Evolutionary conservation across 2,888 invertebrate species (phyloP), one percentile per base, ranked within the genome.

Genomic region (Aradus depressus): DNA sequence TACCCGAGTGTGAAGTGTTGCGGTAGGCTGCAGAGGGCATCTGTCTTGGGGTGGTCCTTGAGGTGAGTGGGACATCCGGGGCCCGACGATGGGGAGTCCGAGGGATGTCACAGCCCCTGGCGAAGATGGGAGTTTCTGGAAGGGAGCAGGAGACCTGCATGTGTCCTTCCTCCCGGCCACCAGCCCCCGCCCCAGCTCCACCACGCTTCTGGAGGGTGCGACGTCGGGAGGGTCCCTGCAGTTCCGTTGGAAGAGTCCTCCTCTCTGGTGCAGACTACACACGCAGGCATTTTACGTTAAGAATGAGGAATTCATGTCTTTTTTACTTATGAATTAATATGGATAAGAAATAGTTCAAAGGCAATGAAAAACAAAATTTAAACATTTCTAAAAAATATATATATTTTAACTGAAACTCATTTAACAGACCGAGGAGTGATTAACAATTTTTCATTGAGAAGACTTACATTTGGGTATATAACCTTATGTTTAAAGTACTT

Each of bases 101-200:
- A 1, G 87, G 85, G 59, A 87, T 82, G 68, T 88, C 87, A 69
- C 84, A 82, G 51, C 85, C 85, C 59, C 88, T 74, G 3, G 86
- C 84, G 67, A 88, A 88, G 55, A 88, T 86, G 1, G 88, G 87
- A 1, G 88, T 88, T 70, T 88, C 88, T n/a, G 88, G 88, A 52
- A 88, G 71, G 63, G 87, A 87, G 60, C 86, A 87, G 1, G 87
- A 87, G 3, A 87, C 87, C 67, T 87, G 87, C 67, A 87, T 69
- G 51, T 72, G 70, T 65, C 57, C 75, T 65, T 57, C 75, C 55
- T 67, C 65, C 16, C 73, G 74, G 55, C 73, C 72, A 14, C 60
- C 59, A 3, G 59, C 58, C 3, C 59, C 58, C 19, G 49, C 48
- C 50, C 57, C 56, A 44, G 56, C 58, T 32, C 50, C 49, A 5